phyloP scores from a whole-genome alignment of 2,797 vertebrate genomes.

The Pipistrellus pygmaeus region DNA sequence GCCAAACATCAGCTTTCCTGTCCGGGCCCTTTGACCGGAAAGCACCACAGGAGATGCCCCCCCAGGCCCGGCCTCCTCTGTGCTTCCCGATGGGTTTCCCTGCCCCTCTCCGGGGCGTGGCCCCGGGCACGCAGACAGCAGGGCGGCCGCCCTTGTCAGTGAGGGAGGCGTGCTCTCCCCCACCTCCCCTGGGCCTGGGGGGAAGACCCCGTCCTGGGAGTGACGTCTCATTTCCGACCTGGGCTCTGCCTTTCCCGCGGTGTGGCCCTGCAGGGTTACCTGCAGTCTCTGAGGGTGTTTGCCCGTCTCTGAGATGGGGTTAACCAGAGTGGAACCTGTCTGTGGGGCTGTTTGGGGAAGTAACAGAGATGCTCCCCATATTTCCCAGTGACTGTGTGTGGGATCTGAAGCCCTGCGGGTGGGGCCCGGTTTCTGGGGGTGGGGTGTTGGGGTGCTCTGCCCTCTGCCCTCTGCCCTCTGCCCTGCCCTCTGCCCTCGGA shows the following conservation, averaged over 20 bases:
- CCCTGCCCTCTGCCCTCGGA: not conserved
- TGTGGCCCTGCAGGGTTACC: not conserved
- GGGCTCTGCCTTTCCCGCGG: not conserved
- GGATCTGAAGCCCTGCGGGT: not conserved
- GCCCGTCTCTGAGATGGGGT: not conserved
- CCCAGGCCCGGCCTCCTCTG: not conserved
- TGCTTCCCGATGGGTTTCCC: not conserved
- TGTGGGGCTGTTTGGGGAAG: not conserved
- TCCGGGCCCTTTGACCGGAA: not conserved
- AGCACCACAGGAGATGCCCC: not conserved
- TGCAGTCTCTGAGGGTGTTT: too few species aligned
- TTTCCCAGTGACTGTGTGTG: accelerated
- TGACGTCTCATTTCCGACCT: not conserved
- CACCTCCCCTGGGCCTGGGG: too few species aligned
- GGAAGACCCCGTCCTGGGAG: accelerated
- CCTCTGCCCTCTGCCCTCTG: not conserved
- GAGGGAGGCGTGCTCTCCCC: accelerated
- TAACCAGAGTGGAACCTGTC: not conserved
- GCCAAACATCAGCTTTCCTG: not conserved
- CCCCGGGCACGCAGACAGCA: not conserved
- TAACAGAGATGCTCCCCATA: accelerated
- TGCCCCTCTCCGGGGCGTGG: not conserved
- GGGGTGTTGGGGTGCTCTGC: not conserved
- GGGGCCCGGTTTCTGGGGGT: accelerated
- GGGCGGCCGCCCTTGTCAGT: accelerated